Evolutionary conservation across 1,140 invertebrate genomes (phyloP), one percentile per base, ranked within the genome.

Genomic region (Meteorus sp.): DNA sequence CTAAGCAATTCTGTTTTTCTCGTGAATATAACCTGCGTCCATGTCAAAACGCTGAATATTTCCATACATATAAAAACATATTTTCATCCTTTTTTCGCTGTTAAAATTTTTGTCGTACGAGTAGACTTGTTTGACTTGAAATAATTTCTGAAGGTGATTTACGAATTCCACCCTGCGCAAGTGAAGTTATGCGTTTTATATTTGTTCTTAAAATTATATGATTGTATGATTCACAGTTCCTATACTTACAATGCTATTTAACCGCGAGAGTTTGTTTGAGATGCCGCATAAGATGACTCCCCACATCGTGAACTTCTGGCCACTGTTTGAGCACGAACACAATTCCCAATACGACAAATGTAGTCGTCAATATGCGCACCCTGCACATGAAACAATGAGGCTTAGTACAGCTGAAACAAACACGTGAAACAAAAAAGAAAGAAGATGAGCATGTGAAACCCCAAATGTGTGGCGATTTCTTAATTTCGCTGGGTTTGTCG

Each of bases 301-400:
- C 86, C 67, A 91, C 85, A 66, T 91, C 90, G 68, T 88, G 84
- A 52, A 93, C 85, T 78, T 94, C 92, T 29, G 91, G 91, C 91
- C 92, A 93, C 75, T 94, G 91, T 73, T 90, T 89, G 75, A 92
- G 83, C 59, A 93, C 86, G 82, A 94, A 88, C 61, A 93, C 85
- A 67, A 90, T 85, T 56, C 89, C 83, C 75, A 92, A 83, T 39
- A 94, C 86, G 60, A 91, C 86, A 52, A 92, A 74, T 63, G 87
- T 86, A 29, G 92, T 94, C 33, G 90, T 93, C 67, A 95, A 77
- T 71, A 94, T 90, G 68, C 92, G 88, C 59, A 93, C 86, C 82
- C 91, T 94, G 81, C 52, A 86, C 84, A 77, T 75, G 79, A 79
- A 81, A 74, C 80, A 77, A 76, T 77, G 73, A 75, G 78, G 77